Evolutionary conservation across 2,797 vertebrate genomes (phyloP), one percentile per base, ranked within the genome.

Genomic region (Sebastes iracundus): DNA sequence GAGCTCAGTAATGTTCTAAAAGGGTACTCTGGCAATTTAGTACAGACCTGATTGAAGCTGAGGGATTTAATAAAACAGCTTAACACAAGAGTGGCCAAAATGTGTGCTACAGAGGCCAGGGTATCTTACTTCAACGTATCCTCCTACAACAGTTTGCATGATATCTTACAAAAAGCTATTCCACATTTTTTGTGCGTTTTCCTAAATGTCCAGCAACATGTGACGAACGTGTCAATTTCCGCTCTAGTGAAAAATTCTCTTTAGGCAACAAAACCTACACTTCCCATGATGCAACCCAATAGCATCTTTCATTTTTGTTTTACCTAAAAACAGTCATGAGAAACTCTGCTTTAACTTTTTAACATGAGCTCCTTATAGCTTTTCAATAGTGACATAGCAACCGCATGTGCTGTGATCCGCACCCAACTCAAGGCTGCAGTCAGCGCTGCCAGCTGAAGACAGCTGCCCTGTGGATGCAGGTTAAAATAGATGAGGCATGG

Each of bases 401-500:
- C 52, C 56, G 61, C 38, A 58, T 42, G 42, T 38, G 72, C 65
- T 64, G 22, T 63, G 68, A 82, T 77, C 75, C 67, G 61, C 69
- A 77, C 22, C 64, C 70, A 67, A 63, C 59, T 76, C 28, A 16
- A 28, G 65, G n/a, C 22, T 76, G 28, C 55, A 49, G 72, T 78
- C 62, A 66, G 52, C 10, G 8, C 75, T 74, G 75, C 62, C 74
- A 82, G 62, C 53, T 42, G 16, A 74, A 84, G 74, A 65, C 64
- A 62, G 53, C 23, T 77, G 38, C 77, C 78, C 49, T 42, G 72
- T 75, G 66, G 38, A 62, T 72, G 46, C 58, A 84, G 77, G 82
- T 80, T 77, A 67, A 80, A 87, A 81, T 59, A 81, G 68, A 82
- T 49, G 9, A 67, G 22, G 27, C 53, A 16, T 22, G 23, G 62